Base-by-base conservation (phyloP, 2,113 vertebrate species). In the Sturnira hondurensis region DNA sequence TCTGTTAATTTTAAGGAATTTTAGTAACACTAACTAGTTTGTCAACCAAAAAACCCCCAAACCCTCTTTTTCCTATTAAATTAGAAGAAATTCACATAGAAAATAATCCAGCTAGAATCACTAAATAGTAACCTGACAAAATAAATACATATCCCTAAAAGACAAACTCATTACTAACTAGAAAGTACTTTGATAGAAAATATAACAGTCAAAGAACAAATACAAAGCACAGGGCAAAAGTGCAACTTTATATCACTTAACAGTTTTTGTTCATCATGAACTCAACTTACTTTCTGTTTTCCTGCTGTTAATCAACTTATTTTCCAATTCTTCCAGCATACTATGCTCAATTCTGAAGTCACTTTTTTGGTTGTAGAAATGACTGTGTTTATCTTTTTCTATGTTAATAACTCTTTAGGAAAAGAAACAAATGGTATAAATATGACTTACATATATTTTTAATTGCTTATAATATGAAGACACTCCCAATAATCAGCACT, bases 341-440 rank as follows among this genome's bases (percentile, higher is more conserved):
- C 96, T 98, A 65, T 97, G 98, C 71, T 99, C 98, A 91, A 98
- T 97, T 73, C 97, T 98, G 97, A 99, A 99, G 85, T 97, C 98
- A 93, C 97, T 98, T 97, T 97, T 99, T 95, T 97, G 99, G 82
- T 97, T 99, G 97, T 98, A 99, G 93, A 98, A 97, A 89, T 95
- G 97, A 91, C 97, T 89, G n/a, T 80, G 97, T 97, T 97, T 98
- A 89, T 99, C 99, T 98, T 99, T 99, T 98, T 99, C 99, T 92
- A 98, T 96, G 97, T 98, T 98, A 86, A 98, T 98, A 98, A 99
- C 97, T 97, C 99, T 99, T 97, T 45, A 95, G 14, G 74, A 92
- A 97, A 96, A 98, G 86, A 98, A 97, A 97, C 33, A 92, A 95
- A 96, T 74, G 71, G 67, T 63, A 73, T 91, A 50, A 74, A n/a